A percentile compares a stretch with the other conserved stretches of the same genome.
Conservation (phyloP, 2,113 vertebrate genomes). For the Poecile atricapillus region DNA sequence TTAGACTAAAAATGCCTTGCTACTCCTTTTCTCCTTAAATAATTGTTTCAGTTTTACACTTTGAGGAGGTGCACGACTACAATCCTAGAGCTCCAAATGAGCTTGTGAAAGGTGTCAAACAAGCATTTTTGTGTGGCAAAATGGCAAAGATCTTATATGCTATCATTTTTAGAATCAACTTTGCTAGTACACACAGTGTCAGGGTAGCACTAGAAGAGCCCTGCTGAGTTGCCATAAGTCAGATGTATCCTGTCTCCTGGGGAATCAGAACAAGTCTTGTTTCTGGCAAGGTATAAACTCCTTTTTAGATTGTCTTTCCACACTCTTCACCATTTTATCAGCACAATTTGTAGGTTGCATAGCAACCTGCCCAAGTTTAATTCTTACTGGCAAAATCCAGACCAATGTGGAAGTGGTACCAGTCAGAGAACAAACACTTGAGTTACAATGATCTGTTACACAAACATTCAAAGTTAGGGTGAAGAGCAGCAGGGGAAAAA, state of each 20-base stretch:
- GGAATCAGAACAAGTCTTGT: neutral
- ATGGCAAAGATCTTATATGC: neutral
- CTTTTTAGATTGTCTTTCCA: neutral
- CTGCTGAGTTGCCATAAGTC: neutral
- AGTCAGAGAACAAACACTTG: neutral
- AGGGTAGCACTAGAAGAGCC: neutral
- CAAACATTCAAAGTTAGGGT: neutral
- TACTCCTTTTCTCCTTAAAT: neutral
- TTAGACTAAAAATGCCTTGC: neutral
- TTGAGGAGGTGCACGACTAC: neutral
- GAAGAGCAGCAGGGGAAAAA: neutral
- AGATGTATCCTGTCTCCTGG: neutral
- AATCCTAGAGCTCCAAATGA: neutral
- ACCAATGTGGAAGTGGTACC: neutral
- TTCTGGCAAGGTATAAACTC: neutral
- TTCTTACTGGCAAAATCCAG: neutral
- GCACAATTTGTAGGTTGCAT: neutral
- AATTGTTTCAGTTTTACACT: neutral
- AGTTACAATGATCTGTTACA: neutral
- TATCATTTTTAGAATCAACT: neutral
- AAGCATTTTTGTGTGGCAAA: neutral
- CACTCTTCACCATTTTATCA: neutral
- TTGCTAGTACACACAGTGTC: neutral
- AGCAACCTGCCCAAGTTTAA: neutral
- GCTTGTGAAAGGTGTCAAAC: neutral